phyloP scores from a whole-genome alignment of 2,797 vertebrate genomes.

The Helostoma temminkii region DNA sequence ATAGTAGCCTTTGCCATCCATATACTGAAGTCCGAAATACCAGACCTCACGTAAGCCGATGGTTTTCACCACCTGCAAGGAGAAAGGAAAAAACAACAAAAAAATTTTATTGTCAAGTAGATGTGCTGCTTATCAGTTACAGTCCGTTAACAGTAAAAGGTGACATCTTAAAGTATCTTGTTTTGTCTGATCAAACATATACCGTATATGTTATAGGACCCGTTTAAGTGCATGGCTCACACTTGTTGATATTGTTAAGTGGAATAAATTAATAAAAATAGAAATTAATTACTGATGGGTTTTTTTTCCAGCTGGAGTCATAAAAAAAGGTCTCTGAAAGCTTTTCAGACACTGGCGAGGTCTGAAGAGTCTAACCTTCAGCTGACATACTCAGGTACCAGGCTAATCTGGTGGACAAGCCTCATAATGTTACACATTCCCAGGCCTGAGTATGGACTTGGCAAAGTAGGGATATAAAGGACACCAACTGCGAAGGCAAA shows the following conservation, averaged over 20 bases:
- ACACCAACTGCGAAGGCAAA: slow-evolving; percentile 18
- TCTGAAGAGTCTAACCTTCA: slow-evolving; percentile 30
- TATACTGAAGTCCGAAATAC: slow-evolving; percentile 97
- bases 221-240: too few relatives aligned
- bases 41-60: slow-evolving; percentile 95
- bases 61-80: slow-evolving; percentile 94
- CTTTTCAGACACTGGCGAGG: slow-evolving; percentile 6
- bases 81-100: slow-evolving; percentile 5
- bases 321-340: slow-evolving; percentile 36
- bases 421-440: slow-evolving; percentile 53
- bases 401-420: slow-evolving; percentile 31
- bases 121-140: too few relatives aligned
- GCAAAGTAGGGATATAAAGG: slow-evolving; percentile 2
- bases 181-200: too few relatives aligned
- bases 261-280: neutral
- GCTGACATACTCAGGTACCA: slow-evolving; percentile 53
- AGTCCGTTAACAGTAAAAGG: too few relatives aligned
- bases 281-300: slow-evolving; percentile 14
- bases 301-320: neutral
- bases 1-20: slow-evolving; percentile 91
- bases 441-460: slow-evolving; percentile 28
- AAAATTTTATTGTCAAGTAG: neutral
- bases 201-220: too few relatives aligned
- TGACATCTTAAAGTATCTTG: too few relatives aligned
- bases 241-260: neutral